Evolutionary conservation across 2,113 vertebrate species (phyloP).

Genomic region (Hystrix brachyura): DNA sequence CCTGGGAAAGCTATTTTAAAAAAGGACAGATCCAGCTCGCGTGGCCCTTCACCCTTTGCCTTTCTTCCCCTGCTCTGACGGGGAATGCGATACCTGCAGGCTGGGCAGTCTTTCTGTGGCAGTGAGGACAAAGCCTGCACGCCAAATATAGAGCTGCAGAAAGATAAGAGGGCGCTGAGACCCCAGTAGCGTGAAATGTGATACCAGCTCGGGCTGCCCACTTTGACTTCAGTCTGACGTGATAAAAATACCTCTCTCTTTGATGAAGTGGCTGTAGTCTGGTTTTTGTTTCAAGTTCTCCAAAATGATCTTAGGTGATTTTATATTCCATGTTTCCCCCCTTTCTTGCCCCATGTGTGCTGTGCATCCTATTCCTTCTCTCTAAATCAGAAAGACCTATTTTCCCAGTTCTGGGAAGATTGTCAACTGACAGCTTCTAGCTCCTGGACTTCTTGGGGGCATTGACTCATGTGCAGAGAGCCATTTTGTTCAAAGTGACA

Average conservation of each 20-base stretch:
- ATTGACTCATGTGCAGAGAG: background rate
- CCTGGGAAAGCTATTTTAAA: background rate
- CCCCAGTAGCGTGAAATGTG: background rate
- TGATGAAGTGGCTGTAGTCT: background rate
- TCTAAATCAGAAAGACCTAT: background rate
- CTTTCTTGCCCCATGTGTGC: background rate
- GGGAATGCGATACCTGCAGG: background rate
- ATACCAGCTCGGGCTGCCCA: background rate
- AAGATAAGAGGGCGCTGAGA: background rate
- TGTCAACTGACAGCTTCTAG: background rate
- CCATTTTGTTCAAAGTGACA: background rate
- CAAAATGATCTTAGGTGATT: background rate
- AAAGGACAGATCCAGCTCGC: background rate
- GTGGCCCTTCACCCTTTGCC: background rate
- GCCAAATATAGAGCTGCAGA: background rate
- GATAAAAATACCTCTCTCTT: background rate
- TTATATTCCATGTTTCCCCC: background rate
- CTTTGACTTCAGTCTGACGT: background rate
- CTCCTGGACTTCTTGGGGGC: background rate
- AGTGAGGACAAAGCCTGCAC: background rate
- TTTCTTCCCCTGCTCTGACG: background rate
- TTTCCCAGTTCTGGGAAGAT: background rate
- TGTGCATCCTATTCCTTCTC: background rate
- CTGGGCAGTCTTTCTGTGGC: background rate
- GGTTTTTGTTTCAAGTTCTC: background rate